Percentiles rank a stretch among this genome's conserved stretches.
Evolutionary conservation across 1,140 invertebrate genomes (phyloP).

Genomic region (Drosophila ercepeae): DNA sequence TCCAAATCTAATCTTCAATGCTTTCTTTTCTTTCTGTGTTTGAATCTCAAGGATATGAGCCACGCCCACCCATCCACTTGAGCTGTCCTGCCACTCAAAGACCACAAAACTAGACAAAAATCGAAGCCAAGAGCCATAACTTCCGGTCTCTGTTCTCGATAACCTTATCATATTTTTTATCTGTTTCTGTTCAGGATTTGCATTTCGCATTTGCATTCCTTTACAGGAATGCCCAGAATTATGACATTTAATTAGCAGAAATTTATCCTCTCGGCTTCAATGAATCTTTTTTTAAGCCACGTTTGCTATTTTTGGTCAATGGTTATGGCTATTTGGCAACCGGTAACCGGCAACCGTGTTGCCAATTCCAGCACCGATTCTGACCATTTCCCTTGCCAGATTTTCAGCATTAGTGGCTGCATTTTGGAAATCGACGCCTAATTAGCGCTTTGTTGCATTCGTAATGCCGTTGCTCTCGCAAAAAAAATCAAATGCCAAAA

Average conservation of each 20-base stretch:
- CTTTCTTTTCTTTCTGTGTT: slow-evolving; percentile 11
- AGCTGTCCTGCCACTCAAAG: slow-evolving; percentile 2
- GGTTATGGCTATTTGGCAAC: neutral
- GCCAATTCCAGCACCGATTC: no score
- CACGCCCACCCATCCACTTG: slow-evolving; percentile 10
- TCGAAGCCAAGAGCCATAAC: neutral
- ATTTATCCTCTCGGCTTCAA: slow-evolving; percentile 1
- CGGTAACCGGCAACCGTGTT: no score
- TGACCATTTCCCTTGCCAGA: neutral
- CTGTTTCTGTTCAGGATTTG: no score
- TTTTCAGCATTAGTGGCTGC: slow-evolving; percentile 19
- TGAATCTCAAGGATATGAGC: neutral
- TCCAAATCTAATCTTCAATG: neutral
- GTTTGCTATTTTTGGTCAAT: neutral
- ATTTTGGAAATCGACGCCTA: slow-evolving; percentile 44
- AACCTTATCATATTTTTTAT: no score
- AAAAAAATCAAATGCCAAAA: slow-evolving; percentile 36
- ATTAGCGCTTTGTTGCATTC: slow-evolving; percentile 46
- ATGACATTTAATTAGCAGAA: slow-evolving; percentile 45
- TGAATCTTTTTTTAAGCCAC: slow-evolving; percentile 16
- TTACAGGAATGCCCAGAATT: slow-evolving; percentile 10
- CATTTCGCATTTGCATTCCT: neutral
- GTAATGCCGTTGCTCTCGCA: slow-evolving; percentile 28
- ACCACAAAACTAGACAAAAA: slow-evolving; percentile 20
- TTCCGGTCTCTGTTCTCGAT: slow-evolving; percentile 9